phyloP scores from a whole-genome alignment of 2,888 invertebrate species.

The Macrosoma leucophasiata region DNA sequence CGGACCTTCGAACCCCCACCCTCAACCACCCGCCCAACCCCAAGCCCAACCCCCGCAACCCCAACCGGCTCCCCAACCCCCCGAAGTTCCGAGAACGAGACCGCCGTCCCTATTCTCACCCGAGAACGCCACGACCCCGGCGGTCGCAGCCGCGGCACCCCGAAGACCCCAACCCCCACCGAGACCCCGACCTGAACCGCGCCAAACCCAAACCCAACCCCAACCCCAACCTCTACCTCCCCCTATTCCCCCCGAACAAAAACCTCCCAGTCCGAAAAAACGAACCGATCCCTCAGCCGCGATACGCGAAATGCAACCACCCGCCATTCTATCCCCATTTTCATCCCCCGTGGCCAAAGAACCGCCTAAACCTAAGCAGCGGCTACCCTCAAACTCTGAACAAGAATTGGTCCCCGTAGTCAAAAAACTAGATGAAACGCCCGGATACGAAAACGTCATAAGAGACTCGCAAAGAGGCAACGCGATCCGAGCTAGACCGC shows the following conservation, averaged over 20 bases:
- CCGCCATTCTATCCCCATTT: conserved; percentile 66
- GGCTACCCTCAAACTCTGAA: conserved; percentile 70
- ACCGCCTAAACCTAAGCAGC: conserved; percentile 41
- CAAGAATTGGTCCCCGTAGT: conserved; percentile 78
- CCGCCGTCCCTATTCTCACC: conserved; percentile 81
- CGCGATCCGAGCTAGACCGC: conserved; percentile 47
- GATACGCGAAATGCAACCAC: conserved; percentile 60
- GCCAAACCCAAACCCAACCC: conserved; percentile 42
- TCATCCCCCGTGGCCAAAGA: conserved; percentile 67
- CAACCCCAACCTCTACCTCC: conserved; percentile 45
- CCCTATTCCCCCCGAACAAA: conserved; percentile 28
- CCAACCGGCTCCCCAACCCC: conserved; percentile 20
- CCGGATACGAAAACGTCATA: conserved; percentile 77
- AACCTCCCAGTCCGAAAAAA: conserved; percentile 49
- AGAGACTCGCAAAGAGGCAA: conserved; percentile 68
- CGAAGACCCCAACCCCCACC: conserved; percentile 44
- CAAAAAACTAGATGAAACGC: conserved; percentile 78
- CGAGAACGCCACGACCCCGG: conserved; percentile 73
- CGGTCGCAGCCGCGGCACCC: conserved; percentile 53
- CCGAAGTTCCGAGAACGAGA: conserved; percentile 46
- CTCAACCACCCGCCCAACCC: conserved; percentile 31
- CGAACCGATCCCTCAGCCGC: conserved; percentile 51
- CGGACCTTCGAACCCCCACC: conserved; percentile 29
- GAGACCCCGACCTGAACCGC: conserved; percentile 34
- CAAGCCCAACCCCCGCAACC: conserved; percentile 32